Base-by-base conservation (phyloP, 2,888 invertebrate genomes). In the Odontocolon sp. region DNA sequence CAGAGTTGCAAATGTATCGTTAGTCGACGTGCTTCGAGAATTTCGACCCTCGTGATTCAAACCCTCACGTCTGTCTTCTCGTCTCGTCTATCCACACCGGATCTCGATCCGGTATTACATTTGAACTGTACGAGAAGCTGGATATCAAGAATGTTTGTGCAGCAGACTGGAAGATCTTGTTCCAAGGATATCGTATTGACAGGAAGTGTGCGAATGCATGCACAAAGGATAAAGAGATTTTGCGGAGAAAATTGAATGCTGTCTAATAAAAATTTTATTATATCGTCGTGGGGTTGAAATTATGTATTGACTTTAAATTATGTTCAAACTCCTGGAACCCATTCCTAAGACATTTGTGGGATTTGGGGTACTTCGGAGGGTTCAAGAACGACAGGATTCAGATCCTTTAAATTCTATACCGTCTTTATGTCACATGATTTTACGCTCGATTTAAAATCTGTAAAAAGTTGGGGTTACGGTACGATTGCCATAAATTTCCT, bases 1-100 rank as follows among this genome's bases (percentile, higher is more conserved):
- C 82, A 70, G 80, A 85, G 82, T 85, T 85, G 86, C 84, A 81
- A 84, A 83, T 85, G 82, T 85, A 84, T 85, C 84, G 82, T 84
- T 83, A 78, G 76, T 68, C 73, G 77, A 81, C 81, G 75, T 82
- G 79, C 70, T 64, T 80, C 68, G 75, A 74, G 79, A 81, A 74
- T 82, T 82, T 67, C 38, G 82, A 28, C 61, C 8, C 57, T 52
- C 42, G 56, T 38, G 63, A 73, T 64, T 59, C 57, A 21, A 11
- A n/a, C 36, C 18, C 23, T 3, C 40, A 26, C 66, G 59, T 64
- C 28, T 45, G 14, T 23, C 36, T 6, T 18, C n/a, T n/a, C 23
- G 38, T 42, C 61, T 40, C 28, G 16, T 31, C 40, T 14, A 64
- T 64, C 59, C 54, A 38, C 33, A n/a, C 11, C 31, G 38, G 36